Conservation (phyloP, 2,888 invertebrate genomes). For the Geotrupes spiniger region DNA sequence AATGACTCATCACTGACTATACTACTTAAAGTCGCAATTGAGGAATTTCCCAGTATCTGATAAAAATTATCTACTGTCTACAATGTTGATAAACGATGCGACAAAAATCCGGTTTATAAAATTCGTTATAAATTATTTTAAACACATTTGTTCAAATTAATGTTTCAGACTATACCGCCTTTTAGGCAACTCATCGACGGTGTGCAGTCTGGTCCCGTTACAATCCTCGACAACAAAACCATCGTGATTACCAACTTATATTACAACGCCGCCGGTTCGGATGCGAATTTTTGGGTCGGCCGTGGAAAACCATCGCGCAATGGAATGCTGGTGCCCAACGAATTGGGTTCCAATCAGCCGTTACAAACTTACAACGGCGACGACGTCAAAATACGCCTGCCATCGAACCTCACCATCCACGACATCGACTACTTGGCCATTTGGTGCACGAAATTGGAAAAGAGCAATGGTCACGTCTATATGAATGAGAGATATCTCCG, state of each 20-base stretch:
- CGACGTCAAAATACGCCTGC: constrained; percentile 33
- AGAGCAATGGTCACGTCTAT: constrained; percentile 26
- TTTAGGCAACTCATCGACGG: constrained; percentile 19
- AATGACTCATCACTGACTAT: too few species aligned
- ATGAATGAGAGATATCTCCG: constrained; percentile 5
- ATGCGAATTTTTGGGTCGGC: constrained; percentile 34
- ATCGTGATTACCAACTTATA: constrained; percentile 34
- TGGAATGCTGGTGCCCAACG: constrained; percentile 25
- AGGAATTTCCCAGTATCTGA: too few species aligned
- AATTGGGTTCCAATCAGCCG: constrained; percentile 23
- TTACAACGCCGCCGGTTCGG: constrained; percentile 26
- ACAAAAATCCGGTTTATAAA: too few species aligned
- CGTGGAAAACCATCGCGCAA: constrained; percentile 24
- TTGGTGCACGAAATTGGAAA: constrained; percentile 26
- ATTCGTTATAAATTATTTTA: too few species aligned
- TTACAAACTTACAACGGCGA: constrained; percentile 26
- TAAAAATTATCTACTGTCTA: too few species aligned
- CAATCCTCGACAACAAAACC: constrained; percentile 33
- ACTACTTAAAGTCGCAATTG: too few species aligned
- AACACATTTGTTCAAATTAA: too few species aligned
- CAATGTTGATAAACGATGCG: too few species aligned
- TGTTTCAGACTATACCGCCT: constrained; percentile 16
- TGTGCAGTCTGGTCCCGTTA: constrained; percentile 32
- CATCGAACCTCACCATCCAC: constrained; percentile 27
- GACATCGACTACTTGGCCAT: constrained; percentile 35